Base-by-base conservation (phyloP, 2,888 invertebrate species). In the Microdon myrmicae region DNA sequence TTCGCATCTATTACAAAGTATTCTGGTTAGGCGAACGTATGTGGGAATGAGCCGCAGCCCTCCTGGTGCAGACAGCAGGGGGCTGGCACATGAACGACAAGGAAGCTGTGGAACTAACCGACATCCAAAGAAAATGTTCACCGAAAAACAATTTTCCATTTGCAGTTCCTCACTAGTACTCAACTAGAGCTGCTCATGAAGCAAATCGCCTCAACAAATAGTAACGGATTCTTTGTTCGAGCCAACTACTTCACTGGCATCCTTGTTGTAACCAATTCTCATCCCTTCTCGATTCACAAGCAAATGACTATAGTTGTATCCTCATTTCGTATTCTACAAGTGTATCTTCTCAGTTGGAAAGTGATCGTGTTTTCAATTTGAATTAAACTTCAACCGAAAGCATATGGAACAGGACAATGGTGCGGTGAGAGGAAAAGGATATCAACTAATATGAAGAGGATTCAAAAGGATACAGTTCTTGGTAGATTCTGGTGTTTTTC, bases 341-440 rank as follows among this genome's bases (percentile, higher is more conserved):
- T 47, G 64, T 58, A 58, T 37, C 58, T 56, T 19, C 58, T 58
- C 58, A 58, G 64, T 60, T 55, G 60, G 54, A 60, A 60, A 60
- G 60, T 58, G 64, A 64, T 64, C 64, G 64, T 64, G 64, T 64
- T 64, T 64, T 64, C 64, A 64, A 64, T 64, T 64, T 64, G 64
- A 64, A 64, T 64, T 64, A 64, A 64, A 64, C 64, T 53, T 58
- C 38, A 53, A 34, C 58, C 51, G 20, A 49, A 41, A 29, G 45
- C 23, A 43, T 17, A 39, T n/a, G 14, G 19, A 26, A 31, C 10
- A 9, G 25, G 16, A 25, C 9, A 29, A 28, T n/a, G 48, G 32
- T 34, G 13, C n/a, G 20, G 3, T 5, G 8, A 12, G n/a, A 20
- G 28, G 34, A 44, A 48, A 45, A 34, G 58, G 43, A 47, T 64